A percentile compares a stretch with the other conserved stretches of the same genome.
phyloP scores from a whole-genome alignment of 2,888 invertebrate species.

The Teleiodes luculella region DNA sequence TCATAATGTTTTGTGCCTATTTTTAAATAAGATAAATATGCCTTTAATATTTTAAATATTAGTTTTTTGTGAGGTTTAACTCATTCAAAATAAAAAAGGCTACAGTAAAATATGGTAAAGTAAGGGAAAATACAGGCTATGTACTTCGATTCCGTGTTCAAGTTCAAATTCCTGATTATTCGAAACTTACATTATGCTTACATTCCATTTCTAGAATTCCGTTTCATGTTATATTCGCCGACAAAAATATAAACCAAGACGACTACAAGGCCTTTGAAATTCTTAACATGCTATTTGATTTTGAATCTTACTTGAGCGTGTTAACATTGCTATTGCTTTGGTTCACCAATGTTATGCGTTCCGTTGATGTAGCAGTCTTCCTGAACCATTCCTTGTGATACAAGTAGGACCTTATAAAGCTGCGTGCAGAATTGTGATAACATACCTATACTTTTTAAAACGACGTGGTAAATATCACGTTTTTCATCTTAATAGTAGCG shows the following conservation, averaged over 20 bases:
- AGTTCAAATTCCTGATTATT: constrained; percentile 4
- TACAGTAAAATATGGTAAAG: too few species aligned
- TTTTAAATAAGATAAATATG: too few species aligned
- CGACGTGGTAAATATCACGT: too few species aligned
- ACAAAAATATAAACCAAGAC: not conserved
- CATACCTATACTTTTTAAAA: too few species aligned
- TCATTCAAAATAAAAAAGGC: too few species aligned
- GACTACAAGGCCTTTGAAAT: not conserved
- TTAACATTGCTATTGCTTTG: not conserved
- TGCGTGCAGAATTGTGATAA: too few species aligned
- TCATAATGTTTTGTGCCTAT: too few species aligned
- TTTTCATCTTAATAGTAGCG: too few species aligned
- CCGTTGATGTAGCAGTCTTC: constrained; percentile 52
- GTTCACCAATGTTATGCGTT: constrained; percentile 28
- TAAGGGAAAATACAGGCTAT: not conserved
- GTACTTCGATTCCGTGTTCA: constrained; percentile 8
- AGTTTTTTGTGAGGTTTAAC: too few species aligned
- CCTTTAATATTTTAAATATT: too few species aligned
- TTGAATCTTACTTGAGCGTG: not conserved
- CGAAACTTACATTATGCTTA: not conserved
- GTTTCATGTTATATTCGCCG: constrained; percentile 7
- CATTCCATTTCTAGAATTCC: constrained; percentile 9
- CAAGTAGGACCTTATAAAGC: constrained; percentile 43
- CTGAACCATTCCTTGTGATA: constrained; percentile 47
- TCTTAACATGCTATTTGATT: not conserved